phyloP scores from a whole-genome alignment of 30 jellyfish, hydroid and myxozoan species.

The Aurelia sp. region DNA sequence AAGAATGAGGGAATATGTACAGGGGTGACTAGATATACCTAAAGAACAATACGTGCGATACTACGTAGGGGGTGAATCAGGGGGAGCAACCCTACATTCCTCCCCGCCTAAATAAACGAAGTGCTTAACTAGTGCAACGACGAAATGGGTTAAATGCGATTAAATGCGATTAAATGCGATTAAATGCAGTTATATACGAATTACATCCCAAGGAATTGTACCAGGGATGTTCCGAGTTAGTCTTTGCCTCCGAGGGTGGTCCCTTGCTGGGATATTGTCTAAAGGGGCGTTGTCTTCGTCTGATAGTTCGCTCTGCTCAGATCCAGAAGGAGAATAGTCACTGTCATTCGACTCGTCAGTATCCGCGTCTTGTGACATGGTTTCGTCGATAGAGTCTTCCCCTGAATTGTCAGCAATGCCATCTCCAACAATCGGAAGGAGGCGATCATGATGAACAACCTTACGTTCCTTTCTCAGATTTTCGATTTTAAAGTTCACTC shows the following conservation, averaged over 20 bases:
- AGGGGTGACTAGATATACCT: background rate
- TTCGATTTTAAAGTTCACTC: too few species aligned
- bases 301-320: background rate
- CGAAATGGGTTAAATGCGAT: too few species aligned
- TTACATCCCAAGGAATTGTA: background rate
- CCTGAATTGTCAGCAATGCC: too few species aligned
- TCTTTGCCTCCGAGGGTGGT: background rate
- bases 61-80: background rate
- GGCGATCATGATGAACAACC: too few species aligned
- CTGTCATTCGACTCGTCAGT: too few species aligned
- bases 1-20: constrained; percentile 14
- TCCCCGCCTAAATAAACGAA: constrained; percentile 14
- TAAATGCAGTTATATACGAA: too few species aligned
- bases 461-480: too few species aligned
- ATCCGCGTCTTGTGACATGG: too few species aligned
- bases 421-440: too few species aligned
- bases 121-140: background rate
- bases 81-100: constrained; percentile 10
- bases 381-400: too few species aligned
- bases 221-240: constrained; percentile 9
- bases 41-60: background rate
- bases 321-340: too few species aligned
- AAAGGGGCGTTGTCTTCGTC: background rate
- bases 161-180: too few species aligned
- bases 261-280: background rate